Evolutionary conservation across 1,140 invertebrate genomes (phyloP), one percentile per base, ranked within the genome.

Genomic region (Drosophila takahashii): DNA sequence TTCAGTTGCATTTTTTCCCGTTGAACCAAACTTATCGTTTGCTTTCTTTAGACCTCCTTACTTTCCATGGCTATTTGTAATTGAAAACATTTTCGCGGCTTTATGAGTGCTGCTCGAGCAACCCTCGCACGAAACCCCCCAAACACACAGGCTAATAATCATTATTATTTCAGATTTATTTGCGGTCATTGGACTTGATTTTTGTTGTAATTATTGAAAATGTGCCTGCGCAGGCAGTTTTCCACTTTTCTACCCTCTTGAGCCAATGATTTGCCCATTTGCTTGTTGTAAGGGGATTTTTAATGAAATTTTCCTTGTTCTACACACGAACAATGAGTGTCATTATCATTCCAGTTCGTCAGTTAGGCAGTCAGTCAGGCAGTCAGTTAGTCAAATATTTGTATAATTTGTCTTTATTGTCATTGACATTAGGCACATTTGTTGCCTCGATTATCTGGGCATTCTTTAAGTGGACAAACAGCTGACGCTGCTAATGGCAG

Each of bases 341-440:
- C 71, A 76, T 76, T 76, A 74, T 74, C 70, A 74, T 74, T 74
- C 60, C 72, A 47, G 52, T 66, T 75, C 48, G 70, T 51, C 34
- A 50, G 72, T 56, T 44, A 48, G 69, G 36, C 34, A 59, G 71
- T 51, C 39, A n/a, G 70, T 44, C 32, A 54, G 71, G 44, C 39
- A 54, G 73, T 57, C 59, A 67, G 64, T 77, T 77, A 69, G 73
- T 77, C 73, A 77, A 81, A 81, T 81, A 81, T 81, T 81, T 81
- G 79, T 81, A 81, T 77, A 81, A 81, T 81, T 81, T 81, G 79
- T 83, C 75, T 83, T 83, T 83, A 83, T 83, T 83, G 79, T 83
- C 80, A 83, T 75, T 79, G 75, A 83, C 80, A 83, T 83, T 83
- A 83, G 80, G 64, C 75, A 83, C 75, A 83, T 83, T 83, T 83